Base-by-base conservation (phyloP, 2,797 vertebrate genomes). In the Macropodus opercularis region DNA sequence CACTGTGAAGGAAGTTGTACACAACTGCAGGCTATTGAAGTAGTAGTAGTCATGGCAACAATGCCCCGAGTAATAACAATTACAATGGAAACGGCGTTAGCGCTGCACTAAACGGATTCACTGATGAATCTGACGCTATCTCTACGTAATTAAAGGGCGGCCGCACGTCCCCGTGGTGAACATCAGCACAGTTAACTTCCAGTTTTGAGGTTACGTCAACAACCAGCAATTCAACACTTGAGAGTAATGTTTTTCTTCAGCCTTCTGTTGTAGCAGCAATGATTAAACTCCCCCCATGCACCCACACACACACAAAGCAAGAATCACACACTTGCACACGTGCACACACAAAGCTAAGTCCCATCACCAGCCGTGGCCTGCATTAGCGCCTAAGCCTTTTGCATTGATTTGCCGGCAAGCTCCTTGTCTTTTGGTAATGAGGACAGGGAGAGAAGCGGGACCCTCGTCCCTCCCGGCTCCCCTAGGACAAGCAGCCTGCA, bases 401-500 rank as follows among this genome's bases (percentile, higher is more conserved):
- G 75, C 84, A 91, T 91, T 90, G 90, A 92, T 92, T 91, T 85
- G 79, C 81, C 64, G 72, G 85, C 71, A 69, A 87, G 86, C 80
- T 80, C 80, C 90, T 91, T 91, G 91, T 92, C 90, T 90, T 87
- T 77, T 65, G 65, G 81, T 91, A 92, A 92, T 90, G 88, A 93
- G 91, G 89, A 89, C 89, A 88, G 88, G 80, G 87, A 91, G 79
- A 72, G 83, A 87, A 88, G 84, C 79, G 38, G 83, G 88, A 91
- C 87, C 90, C 81, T 72, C 58, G 73, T 87, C 86, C 84, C 79
- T 79, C 64, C 59, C 63, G 41, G 72, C 68, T 90, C 89, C 89
- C 89, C 40, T 12, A 84, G 86, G 88, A 89, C 74, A 61, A 80
- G 72, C 71, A 75, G 73, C 63, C 85, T 54, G 80, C 85, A 72